Evolutionary conservation across 2,888 invertebrate genomes (phyloP).

Genomic region (Antheraea assamensis): DNA sequence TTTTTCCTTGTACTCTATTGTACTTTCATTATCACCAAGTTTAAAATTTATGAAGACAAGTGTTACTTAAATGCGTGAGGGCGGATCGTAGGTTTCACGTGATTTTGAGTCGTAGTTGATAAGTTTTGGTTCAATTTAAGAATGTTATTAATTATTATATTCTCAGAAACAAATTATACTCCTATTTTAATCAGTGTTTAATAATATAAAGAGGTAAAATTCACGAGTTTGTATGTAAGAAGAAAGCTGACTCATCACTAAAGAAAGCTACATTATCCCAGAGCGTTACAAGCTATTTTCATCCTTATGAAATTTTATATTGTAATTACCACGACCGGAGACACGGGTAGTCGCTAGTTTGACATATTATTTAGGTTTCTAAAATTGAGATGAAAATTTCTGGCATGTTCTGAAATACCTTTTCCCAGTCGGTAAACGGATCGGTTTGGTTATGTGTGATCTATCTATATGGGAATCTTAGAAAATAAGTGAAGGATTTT

Average conservation of each 20-base stretch:
- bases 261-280: neutral
- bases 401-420: neutral
- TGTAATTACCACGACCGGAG: neutral
- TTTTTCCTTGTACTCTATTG: neutral
- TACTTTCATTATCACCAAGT: neutral
- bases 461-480: neutral
- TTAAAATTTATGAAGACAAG: neutral
- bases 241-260: too few relatives aligned
- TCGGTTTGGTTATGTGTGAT: neutral
- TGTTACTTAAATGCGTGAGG: neutral
- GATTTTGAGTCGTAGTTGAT: neutral
- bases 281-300: neutral
- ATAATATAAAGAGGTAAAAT: too few relatives aligned
- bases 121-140: neutral
- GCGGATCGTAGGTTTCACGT: too few relatives aligned
- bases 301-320: neutral
- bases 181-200: too few relatives aligned
- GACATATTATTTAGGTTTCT: too few relatives aligned
- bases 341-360: neutral
- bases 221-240: too few relatives aligned
- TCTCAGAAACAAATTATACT: too few relatives aligned
- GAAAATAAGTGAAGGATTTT: conserved; percentile 16
- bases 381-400: neutral
- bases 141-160: neutral
- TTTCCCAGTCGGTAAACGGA: neutral